These are phyloP conservation scores for Henricia sp. DNA, from an alignment of 53 echinoderm and acorn worm genomes.

Conservation along the genomic window DNA sequence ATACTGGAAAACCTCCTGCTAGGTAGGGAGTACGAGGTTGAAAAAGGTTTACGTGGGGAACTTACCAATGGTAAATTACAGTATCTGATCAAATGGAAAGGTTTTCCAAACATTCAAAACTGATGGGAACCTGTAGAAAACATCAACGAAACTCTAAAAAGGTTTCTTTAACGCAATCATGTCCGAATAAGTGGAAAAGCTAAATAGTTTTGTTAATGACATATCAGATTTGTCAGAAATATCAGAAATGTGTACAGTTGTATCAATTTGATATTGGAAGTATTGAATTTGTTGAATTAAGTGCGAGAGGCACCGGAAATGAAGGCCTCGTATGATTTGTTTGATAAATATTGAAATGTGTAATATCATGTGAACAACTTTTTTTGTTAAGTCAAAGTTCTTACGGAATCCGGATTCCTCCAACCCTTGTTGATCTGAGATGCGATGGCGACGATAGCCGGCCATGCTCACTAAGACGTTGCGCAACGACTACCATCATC, in stretches of 20 bases:
- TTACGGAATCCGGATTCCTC: too few relatives aligned
- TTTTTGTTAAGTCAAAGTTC: too few relatives aligned
- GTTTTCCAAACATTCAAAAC: background rate
- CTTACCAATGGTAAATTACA: conserved; percentile 8
- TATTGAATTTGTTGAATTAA: background rate
- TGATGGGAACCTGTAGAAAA: background rate
- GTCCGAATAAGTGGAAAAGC: background rate
- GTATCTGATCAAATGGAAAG: conserved; percentile 41
- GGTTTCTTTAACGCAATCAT: background rate
- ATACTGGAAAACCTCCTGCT: background rate
- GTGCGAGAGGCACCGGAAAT: background rate
- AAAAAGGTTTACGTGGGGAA: conserved; percentile 18
- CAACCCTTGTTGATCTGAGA: too few relatives aligned
- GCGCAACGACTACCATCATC: too few relatives aligned
- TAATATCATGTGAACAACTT: too few relatives aligned
- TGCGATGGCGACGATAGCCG: too few relatives aligned
- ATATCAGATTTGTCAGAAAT: too few relatives aligned
- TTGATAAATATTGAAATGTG: too few relatives aligned
- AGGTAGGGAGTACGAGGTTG: background rate
- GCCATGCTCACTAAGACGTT: too few relatives aligned
- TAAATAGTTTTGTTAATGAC: too few relatives aligned
- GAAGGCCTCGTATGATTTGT: background rate
- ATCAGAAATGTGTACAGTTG: too few relatives aligned
- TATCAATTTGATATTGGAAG: background rate
- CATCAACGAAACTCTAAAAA: background rate